Evolutionary conservation across 2,888 invertebrate genomes (phyloP).

Genomic region (Hypomecis punctinalis): DNA sequence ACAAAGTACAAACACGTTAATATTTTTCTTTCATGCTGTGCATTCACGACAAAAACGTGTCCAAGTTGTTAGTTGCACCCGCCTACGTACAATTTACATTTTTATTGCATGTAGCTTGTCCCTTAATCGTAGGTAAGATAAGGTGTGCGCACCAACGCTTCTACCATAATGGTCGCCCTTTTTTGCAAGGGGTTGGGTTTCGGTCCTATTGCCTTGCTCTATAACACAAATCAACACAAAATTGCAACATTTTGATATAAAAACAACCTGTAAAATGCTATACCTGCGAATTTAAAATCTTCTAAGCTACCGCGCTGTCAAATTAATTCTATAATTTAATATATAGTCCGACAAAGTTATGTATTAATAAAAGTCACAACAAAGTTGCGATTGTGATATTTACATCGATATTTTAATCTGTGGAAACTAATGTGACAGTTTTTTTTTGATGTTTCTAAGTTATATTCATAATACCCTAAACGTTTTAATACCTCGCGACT

Average conservation of each 20-base stretch:
- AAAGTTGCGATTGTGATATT: constrained; percentile 66
- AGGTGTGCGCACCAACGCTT: constrained; percentile 13
- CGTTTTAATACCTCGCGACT: constrained; percentile 24
- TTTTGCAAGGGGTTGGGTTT: constrained; percentile 14
- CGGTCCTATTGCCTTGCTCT: neutral
- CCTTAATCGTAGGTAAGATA: constrained; percentile 33
- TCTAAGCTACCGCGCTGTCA: constrained; percentile 58
- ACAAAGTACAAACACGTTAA: constrained; percentile 13
- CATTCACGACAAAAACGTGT: constrained; percentile 40
- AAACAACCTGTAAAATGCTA: constrained; percentile 3
- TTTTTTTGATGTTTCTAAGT: constrained; percentile 31
- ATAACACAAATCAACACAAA: neutral
- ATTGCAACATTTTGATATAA: neutral
- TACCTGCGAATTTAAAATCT: constrained; percentile 21
- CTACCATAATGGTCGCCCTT: constrained; percentile 16
- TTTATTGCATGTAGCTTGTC: constrained; percentile 59
- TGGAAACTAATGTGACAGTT: constrained; percentile 43
- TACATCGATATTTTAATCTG: constrained; percentile 61
- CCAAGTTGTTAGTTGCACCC: constrained; percentile 45
- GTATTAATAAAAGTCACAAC: constrained; percentile 55
- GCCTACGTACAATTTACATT: constrained; percentile 60
- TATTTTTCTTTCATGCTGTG: constrained; percentile 37
- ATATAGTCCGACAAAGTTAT: constrained; percentile 58
- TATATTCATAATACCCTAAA: constrained; percentile 14
- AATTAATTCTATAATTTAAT: constrained; percentile 65